Evolutionary conservation across 2,113 vertebrate species (phyloP), one percentile per base, ranked within the genome.

Genomic region (Vidua macroura): DNA sequence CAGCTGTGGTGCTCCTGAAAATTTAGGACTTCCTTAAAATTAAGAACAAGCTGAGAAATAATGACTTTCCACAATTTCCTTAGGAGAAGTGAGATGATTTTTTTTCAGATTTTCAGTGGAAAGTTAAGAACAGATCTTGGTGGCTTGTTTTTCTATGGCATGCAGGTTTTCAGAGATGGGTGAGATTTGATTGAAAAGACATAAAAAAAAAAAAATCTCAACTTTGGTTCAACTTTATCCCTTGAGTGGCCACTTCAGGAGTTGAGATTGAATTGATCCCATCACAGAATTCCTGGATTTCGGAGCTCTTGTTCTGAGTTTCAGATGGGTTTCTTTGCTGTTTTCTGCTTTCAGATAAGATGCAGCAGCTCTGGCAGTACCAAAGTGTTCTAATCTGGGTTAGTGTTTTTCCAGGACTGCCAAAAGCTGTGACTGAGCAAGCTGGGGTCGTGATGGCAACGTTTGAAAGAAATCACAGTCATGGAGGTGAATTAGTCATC

Each of bases 401-500:
- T 3, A 10, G 33, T 28, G 3, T 41, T 85, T 55, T 31, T 56
- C 72, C n/a, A 52, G 39, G 72, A 5, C 21, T 88, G 75, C 83
- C 46, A 13, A 16, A 69, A 62, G 24, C 2, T 35, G 75, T 2
- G 58, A 5, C 52, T 75, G 83, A 91, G 74, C 43, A 11, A 4
- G 31, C 1, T 31, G 24, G 60, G 48, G 48, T 68, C 0, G 3
- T 18, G 60, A 48, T 74, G 6, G 6, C 41, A 18, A 30, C 2
- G 33, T 31, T 48, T 13, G 22, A 31, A 86, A 66, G 9, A 1
- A 9, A 30, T 43, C 46, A 17, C 58, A 35, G 35, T 1, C 56
- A 3, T 18, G 53, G 62, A 56, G n/a, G 31, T 39, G 22, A 41
- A 4, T 31, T 1, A 43, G 7, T 12, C 31, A 44, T 0, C 10